A percentile compares a stretch with the other conserved stretches of the same genome.
Evolutionary conservation across 2,797 vertebrate species (phyloP).

Genomic region (Sylvia borin): DNA sequence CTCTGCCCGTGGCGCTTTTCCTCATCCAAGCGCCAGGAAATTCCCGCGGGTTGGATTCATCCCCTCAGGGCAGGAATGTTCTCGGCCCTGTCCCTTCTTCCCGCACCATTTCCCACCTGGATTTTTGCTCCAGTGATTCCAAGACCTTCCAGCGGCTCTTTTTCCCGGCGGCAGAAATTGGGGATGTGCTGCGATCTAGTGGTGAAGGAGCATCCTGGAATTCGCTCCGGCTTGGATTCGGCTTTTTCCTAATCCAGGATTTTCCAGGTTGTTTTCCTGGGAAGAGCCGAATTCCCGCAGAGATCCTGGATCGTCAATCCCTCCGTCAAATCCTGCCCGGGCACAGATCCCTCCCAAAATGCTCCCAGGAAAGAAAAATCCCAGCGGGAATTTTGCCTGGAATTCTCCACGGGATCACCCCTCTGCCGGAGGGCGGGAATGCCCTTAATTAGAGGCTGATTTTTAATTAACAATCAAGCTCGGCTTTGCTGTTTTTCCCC

Average conservation of each 20-base stretch:
- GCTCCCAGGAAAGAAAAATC: not conserved
- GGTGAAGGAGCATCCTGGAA: not conserved
- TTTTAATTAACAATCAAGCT: not conserved
- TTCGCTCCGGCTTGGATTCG: not conserved
- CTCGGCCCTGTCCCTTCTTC: not conserved
- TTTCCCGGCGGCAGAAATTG: not conserved
- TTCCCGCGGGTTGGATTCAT: not conserved
- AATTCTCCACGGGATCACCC: not conserved
- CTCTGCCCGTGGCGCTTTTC: rapidly evolving
- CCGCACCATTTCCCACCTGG: not conserved
- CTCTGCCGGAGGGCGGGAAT: not conserved
- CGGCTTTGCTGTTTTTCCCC: not conserved
- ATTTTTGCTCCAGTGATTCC: not conserved
- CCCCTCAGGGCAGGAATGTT: not conserved
- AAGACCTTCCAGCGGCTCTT: not conserved
- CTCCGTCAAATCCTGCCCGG: not conserved
- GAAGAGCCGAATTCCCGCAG: not conserved
- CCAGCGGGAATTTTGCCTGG: not conserved
- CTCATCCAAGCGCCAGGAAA: not conserved
- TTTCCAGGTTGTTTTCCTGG: not conserved
- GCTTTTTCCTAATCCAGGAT: not conserved
- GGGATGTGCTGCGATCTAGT: slow-evolving; percentile 67
- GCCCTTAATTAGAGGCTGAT: not conserved
- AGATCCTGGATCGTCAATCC: not conserved
- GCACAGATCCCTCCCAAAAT: not conserved